phyloP scores from a whole-genome alignment of 1,140 invertebrate species.

The Aphidius gifuensis region DNA sequence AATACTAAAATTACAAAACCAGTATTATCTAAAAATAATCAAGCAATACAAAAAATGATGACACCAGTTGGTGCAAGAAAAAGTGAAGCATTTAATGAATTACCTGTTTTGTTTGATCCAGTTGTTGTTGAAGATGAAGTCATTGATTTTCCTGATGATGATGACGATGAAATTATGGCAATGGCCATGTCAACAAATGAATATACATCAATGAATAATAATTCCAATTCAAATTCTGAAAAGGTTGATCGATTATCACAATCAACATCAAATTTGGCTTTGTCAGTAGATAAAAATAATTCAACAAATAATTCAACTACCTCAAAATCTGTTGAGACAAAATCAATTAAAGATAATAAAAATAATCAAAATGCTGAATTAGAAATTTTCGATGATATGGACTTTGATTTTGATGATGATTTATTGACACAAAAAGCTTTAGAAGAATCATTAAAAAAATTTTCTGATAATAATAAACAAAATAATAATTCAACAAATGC shows the following conservation, averaged over 20 bases:
- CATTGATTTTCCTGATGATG: constrained; percentile 20
- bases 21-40: not conserved
- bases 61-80: not conserved
- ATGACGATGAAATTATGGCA: constrained; percentile 29
- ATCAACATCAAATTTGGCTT: too few relatives aligned
- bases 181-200: constrained; percentile 11
- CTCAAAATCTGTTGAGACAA: too few relatives aligned
- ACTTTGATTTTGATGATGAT: not conserved
- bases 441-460: not conserved
- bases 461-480: not conserved
- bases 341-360: not conserved
- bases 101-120: constrained; percentile 10
- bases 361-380: constrained; percentile 21
- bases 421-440: not conserved
- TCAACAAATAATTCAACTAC: too few relatives aligned
- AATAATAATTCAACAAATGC: not conserved
- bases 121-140: constrained; percentile 5
- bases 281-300: too few relatives aligned
- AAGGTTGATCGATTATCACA: too few relatives aligned
- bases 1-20: not conserved
- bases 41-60: not conserved
- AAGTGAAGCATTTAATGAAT: not conserved
- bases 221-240: too few relatives aligned
- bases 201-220: too few relatives aligned
- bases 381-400: not conserved